Evolutionary conservation across 2,113 vertebrate genomes (phyloP).

Genomic region (Lonchura striata): DNA sequence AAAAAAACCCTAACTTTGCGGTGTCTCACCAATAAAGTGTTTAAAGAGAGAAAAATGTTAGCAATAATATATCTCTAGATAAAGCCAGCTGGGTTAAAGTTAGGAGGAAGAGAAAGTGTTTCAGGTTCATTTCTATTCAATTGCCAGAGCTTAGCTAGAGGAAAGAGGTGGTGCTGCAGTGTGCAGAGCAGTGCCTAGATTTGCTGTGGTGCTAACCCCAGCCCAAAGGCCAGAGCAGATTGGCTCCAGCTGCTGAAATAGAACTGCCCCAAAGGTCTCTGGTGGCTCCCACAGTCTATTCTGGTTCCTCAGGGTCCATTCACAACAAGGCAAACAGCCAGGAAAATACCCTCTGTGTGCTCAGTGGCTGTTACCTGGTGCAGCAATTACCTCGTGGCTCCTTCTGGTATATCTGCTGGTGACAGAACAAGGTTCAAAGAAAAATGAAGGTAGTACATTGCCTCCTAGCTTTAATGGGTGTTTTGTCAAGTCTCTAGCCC

Average conservation of each 20-base stretch:
- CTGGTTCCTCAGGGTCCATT: not conserved
- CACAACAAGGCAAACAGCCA: not conserved
- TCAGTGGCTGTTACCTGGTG: not conserved
- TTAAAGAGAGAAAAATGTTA: not conserved
- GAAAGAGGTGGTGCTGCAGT: rapidly evolving
- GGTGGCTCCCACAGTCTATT: too few relatives aligned
- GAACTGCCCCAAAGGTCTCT: not conserved
- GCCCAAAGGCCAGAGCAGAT: not conserved
- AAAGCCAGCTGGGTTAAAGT: not conserved
- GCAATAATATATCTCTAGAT: not conserved
- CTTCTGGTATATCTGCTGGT: rapidly evolving
- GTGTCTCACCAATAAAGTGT: not conserved
- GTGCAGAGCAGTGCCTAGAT: not conserved
- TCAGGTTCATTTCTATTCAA: not conserved
- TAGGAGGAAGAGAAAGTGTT: not conserved
- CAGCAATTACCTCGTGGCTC: not conserved
- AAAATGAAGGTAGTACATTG: not conserved
- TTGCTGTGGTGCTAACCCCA: not conserved
- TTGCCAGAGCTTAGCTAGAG: not conserved
- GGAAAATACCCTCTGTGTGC: not conserved
- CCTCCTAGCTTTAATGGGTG: rapidly evolving
- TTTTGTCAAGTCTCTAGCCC: not conserved
- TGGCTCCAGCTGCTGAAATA: not conserved
- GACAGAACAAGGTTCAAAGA: not conserved
- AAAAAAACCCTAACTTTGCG: not conserved